Conservation (phyloP, 2,888 invertebrate species). For the Ophioninae sp. region DNA sequence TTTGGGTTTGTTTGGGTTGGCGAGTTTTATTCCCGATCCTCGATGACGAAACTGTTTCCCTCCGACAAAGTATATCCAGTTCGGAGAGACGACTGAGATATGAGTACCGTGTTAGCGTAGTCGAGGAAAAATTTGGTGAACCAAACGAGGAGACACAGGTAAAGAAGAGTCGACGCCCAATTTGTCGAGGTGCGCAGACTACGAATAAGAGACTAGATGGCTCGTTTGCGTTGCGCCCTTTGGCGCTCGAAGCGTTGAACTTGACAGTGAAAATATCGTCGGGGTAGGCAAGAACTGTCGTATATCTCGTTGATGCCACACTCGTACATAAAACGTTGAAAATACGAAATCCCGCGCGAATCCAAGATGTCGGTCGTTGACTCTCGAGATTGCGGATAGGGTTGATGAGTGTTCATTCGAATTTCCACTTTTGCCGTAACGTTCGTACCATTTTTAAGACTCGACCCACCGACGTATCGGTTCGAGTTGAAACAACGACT, state of each 20-base stretch:
- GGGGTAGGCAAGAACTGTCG: not conserved
- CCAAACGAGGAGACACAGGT: no score
- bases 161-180: not conserved
- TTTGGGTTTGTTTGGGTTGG: not conserved
- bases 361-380: not conserved
- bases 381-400: no score
- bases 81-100: not conserved
- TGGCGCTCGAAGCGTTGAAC: conserved; percentile 10
- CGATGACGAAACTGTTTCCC: not conserved
- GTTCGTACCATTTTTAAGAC: not conserved
- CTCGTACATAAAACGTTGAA: not conserved
- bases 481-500: no score
- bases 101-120: not conserved
- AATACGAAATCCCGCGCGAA: not conserved
- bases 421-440: not conserved
- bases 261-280: conserved; percentile 22
- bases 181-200: not conserved
- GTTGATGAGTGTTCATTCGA: not conserved
- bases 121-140: no score
- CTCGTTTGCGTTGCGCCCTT: not conserved
- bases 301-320: not conserved
- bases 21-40: conserved; percentile 3
- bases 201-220: not conserved
- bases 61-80: not conserved
- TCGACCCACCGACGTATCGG: not conserved